phyloP scores from a whole-genome alignment of 2,797 vertebrate species.

The Scolopax bukidnonensis region DNA sequence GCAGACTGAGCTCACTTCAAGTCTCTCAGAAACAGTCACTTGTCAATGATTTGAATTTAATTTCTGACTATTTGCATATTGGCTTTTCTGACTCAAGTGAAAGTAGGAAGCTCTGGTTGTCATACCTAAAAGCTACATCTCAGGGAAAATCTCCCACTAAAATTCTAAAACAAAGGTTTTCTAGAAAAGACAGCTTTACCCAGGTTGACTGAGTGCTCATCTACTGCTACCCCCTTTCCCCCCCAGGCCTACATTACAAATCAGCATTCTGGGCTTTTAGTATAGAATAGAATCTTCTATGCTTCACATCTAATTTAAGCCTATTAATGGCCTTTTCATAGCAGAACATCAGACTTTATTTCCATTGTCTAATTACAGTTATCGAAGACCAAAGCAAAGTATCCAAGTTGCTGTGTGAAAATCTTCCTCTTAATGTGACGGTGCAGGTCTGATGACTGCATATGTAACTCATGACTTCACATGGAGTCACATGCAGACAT shows the following conservation, averaged over 20 bases:
- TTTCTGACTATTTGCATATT: slow-evolving; percentile 34
- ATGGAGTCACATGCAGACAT: not conserved
- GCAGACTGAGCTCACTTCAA: not conserved
- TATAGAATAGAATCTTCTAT: not conserved
- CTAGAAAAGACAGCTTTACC: not conserved
- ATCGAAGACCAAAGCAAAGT: not conserved
- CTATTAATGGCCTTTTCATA: not conserved
- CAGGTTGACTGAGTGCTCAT: not conserved
- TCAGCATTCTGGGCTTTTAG: not conserved
- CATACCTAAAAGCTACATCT: not conserved
- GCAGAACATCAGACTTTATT: not conserved
- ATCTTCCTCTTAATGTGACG: not conserved
- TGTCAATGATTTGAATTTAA: slow-evolving; percentile 42
- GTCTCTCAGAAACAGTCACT: slow-evolving; percentile 26
- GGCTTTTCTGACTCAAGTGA: slow-evolving; percentile 17
- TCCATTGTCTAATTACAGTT: not conserved
- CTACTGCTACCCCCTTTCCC: not conserved
- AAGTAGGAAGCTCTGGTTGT: slow-evolving; percentile 29
- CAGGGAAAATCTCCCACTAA: not conserved
- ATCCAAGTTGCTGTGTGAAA: not conserved
- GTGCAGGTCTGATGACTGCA: not conserved
- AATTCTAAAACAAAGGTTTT: slow-evolving; percentile 24
- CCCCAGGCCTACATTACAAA: not conserved
- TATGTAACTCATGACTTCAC: not conserved
- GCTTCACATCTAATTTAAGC: not conserved